phyloP scores from a whole-genome alignment of 2,797 vertebrate genomes.

The Alosa sapidissima region DNA sequence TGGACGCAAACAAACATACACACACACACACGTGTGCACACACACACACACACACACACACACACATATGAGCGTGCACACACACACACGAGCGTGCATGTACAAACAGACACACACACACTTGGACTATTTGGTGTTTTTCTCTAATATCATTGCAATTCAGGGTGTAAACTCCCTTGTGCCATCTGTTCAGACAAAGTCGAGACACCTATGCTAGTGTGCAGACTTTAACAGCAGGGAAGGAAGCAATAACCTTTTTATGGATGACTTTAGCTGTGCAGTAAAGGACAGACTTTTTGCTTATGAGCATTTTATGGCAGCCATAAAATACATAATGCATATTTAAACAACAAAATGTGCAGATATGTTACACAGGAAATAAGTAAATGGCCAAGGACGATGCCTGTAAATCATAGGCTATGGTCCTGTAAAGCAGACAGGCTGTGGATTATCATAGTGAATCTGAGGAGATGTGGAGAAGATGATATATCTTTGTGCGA shows the following conservation, averaged over 20 bases:
- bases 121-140: slow-evolving; percentile 2
- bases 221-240: slow-evolving; percentile 23
- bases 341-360: slow-evolving; percentile 43
- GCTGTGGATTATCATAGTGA: slow-evolving; percentile 40
- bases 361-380: slow-evolving; percentile 38
- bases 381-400: slow-evolving; percentile 37
- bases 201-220: slow-evolving; percentile 17
- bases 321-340: slow-evolving; percentile 43
- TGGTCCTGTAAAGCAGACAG: slow-evolving; percentile 38
- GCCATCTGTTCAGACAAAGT: slow-evolving; percentile 18
- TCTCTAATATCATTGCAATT: slow-evolving; percentile 18
- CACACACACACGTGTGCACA: neutral
- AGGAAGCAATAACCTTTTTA: slow-evolving; percentile 36
- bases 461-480: slow-evolving; percentile 33
- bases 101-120: neutral
- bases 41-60: slow-evolving; percentile 11
- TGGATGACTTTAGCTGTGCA: slow-evolving; percentile 23
- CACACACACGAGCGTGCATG: neutral
- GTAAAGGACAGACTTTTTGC: slow-evolving; percentile 36
- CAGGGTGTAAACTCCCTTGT: slow-evolving; percentile 7
- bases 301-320: slow-evolving; percentile 40
- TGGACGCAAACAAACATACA: neutral
- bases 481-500: slow-evolving; percentile 33
- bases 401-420: slow-evolving; percentile 34
- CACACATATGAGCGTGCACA: neutral